Conservation (phyloP, 2,113 vertebrate species). For the Shinisaurus crocodilurus region DNA sequence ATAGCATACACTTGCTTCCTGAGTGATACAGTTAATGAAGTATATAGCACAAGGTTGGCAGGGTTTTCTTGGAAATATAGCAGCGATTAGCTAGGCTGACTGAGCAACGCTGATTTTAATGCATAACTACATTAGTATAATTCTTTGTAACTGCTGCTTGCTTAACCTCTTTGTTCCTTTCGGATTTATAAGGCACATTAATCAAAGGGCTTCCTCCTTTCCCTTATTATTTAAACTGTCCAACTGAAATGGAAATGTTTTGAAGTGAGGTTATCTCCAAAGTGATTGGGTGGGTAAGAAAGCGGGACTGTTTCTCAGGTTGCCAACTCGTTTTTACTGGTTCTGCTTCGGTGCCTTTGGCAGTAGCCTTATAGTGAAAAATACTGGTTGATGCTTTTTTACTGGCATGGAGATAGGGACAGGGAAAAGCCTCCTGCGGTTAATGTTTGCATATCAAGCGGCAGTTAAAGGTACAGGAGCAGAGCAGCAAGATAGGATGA, state of each 20-base stretch:
- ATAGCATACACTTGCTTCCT: slow-evolving; percentile 3
- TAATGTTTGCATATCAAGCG: not conserved
- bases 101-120: slow-evolving; percentile 55
- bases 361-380: not conserved
- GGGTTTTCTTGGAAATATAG: slow-evolving; percentile 47
- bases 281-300: not conserved
- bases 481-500: not conserved
- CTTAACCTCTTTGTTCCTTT: slow-evolving; percentile 47
- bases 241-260: not conserved
- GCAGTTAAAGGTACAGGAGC: not conserved
- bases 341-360: not conserved
- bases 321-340: not conserved
- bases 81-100: slow-evolving; percentile 60
- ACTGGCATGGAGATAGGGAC: not conserved
- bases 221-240: not conserved
- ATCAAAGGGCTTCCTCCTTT: slow-evolving; percentile 43
- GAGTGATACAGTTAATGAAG: slow-evolving; percentile 23
- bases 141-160: slow-evolving; percentile 21
- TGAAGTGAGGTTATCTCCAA: not conserved
- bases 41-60: slow-evolving; percentile 39
- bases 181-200: slow-evolving; percentile 43
- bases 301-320: not conserved
- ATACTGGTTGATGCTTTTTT: too few relatives aligned
- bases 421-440: not conserved
- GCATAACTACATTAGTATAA: slow-evolving; percentile 30